These are phyloP conservation scores for Lophotis ruficrista DNA, from an alignment of 2,113 vertebrate genomes.

Conservation along the genomic window DNA sequence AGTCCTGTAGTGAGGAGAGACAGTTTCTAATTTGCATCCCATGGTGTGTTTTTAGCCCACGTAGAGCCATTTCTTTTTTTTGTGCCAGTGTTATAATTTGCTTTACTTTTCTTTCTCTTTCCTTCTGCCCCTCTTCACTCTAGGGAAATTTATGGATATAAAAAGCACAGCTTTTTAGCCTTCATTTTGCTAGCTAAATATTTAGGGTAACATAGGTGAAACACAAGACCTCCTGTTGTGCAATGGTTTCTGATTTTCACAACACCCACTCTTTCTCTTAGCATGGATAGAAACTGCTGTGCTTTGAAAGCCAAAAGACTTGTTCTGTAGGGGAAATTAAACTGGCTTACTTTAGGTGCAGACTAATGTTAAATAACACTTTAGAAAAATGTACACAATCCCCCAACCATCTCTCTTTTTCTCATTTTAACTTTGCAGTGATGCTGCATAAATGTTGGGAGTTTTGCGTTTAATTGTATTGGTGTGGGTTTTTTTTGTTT, in stretches of 20 bases:
- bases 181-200: slow-evolving; percentile 25
- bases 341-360: background rate
- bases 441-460: background rate
- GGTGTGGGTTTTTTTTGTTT: background rate
- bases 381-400: background rate
- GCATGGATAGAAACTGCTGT: background rate
- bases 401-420: background rate
- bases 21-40: background rate
- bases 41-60: background rate
- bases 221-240: background rate
- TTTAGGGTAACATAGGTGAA: background rate
- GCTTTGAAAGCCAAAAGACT: background rate
- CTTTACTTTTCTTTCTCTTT: background rate
- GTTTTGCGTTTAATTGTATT: background rate
- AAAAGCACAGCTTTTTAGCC: background rate
- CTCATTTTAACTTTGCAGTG: background rate
- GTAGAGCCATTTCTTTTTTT: background rate
- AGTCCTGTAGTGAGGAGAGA: background rate
- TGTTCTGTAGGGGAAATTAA: background rate
- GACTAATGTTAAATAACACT: background rate
- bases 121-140: background rate
- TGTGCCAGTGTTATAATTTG: background rate
- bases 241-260: slow-evolving; percentile 6
- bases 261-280: slow-evolving; percentile 1
- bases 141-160: background rate